Percentiles rank a stretch among this genome's conserved stretches.
Evolutionary conservation across 2,113 vertebrate species (phyloP).

Genomic region (Australoheros scitulus): DNA sequence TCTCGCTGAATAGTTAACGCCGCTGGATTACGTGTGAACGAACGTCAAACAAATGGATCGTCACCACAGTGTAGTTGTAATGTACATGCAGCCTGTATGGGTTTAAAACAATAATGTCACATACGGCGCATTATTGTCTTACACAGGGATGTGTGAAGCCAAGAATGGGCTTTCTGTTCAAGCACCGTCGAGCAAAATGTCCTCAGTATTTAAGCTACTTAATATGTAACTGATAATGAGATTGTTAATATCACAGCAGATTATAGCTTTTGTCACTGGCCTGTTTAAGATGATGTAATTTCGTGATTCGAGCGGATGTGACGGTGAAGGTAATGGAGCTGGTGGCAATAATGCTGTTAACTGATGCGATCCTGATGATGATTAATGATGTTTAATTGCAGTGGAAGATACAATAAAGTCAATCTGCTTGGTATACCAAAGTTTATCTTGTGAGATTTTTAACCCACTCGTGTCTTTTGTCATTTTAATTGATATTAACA

Average conservation of each 20-base stretch:
- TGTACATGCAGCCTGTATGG: conserved; percentile 57
- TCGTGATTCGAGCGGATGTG: conserved; percentile 35
- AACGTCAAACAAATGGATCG: conserved; percentile 39
- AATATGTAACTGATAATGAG: conserved; percentile 65
- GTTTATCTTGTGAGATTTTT: conserved; percentile 29
- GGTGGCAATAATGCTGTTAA: conserved; percentile 52
- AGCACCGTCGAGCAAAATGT: conserved; percentile 59
- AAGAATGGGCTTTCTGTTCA: conserved; percentile 53
- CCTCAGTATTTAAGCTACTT: conserved; percentile 63
- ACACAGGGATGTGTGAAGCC: conserved; percentile 46
- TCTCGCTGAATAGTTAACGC: conserved; percentile 30
- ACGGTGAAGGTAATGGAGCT: conserved; percentile 40
- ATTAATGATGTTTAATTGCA: conserved; percentile 63
- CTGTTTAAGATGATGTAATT: conserved; percentile 50
- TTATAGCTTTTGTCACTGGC: conserved; percentile 46
- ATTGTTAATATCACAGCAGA: conserved; percentile 65
- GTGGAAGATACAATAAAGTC: conserved; percentile 69
- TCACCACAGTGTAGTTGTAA: conserved; percentile 54
- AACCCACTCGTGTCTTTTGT: not conserved
- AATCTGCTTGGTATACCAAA: conserved; percentile 56
- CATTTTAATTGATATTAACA: not conserved
- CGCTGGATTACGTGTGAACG: conserved; percentile 59
- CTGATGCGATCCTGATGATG: conserved; percentile 50
- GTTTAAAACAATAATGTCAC: conserved; percentile 58
- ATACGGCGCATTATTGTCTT: conserved; percentile 49